Evolutionary conservation across 2,888 invertebrate species (phyloP).

Genomic region (Sphaerolaimus hirsutus): DNA sequence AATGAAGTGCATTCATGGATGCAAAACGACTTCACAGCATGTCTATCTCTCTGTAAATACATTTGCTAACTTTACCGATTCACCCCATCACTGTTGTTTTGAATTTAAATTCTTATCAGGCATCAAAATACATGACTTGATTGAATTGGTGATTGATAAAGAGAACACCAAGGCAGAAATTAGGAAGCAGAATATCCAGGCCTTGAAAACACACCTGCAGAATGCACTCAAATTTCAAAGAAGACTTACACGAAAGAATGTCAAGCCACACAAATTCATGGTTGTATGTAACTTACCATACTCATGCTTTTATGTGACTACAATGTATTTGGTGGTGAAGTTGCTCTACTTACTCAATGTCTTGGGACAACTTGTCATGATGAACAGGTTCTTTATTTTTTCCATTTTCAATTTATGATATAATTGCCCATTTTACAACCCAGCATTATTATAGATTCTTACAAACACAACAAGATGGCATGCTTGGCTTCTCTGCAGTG

Average conservation of each 20-base stretch:
- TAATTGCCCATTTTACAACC: no score
- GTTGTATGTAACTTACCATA: conserved; percentile 22
- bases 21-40: no score
- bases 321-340: conserved; percentile 19
- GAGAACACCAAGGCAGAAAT: conserved; percentile 24
- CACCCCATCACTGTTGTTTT: not conserved
- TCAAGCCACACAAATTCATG: conserved; percentile 10
- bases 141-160: conserved; percentile 20
- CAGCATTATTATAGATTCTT: conserved; percentile 13
- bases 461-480: conserved; percentile 16
- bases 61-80: no score
- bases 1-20: no score
- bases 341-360: conserved; percentile 21
- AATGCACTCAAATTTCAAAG: conserved; percentile 23
- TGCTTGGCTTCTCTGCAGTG: conserved; percentile 20
- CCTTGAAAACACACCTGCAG: conserved; percentile 19
- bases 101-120: conserved; percentile 9
- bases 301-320: conserved; percentile 20
- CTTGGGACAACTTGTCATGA: conserved; percentile 15
- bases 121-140: conserved; percentile 20
- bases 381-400: conserved; percentile 21
- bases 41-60: no score
- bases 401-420: no score
- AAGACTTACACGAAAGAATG: conserved; percentile 9
- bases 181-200: conserved; percentile 17